These are phyloP conservation scores for Diadumene lineata DNA, from an alignment of 92 coral and sea anemone genomes.

Conservation along the genomic window DNA sequence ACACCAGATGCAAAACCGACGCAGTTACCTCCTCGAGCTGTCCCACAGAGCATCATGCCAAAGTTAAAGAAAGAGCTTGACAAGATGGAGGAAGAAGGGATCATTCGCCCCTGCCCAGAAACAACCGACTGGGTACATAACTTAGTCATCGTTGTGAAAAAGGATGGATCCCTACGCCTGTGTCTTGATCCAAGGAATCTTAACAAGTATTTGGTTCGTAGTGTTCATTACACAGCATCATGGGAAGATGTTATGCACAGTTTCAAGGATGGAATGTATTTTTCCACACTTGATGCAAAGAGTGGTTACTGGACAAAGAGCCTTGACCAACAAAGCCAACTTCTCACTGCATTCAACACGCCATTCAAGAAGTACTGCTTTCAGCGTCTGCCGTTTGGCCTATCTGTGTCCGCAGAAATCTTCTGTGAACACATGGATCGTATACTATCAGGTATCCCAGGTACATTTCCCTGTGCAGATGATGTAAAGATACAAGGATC, in stretches of 20 bases:
- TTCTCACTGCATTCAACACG: conserved; percentile 54
- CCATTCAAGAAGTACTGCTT: conserved; percentile 65
- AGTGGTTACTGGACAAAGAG: conserved; percentile 57
- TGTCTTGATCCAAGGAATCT: conserved; percentile 63
- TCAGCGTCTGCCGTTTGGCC: conserved; percentile 52
- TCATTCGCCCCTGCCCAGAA: conserved; percentile 71
- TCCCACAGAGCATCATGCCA: conserved; percentile 58
- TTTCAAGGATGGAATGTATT: conserved; percentile 49
- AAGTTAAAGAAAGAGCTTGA: conserved; percentile 66
- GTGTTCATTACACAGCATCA: conserved; percentile 29
- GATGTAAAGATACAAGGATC: conserved; percentile 50
- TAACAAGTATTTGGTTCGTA: conserved; percentile 47
- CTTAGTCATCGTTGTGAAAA: conserved; percentile 61
- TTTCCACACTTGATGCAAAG: conserved; percentile 59
- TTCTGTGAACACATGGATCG: conserved; percentile 57
- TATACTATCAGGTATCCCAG: conserved; percentile 34
- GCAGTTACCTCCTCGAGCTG: conserved; percentile 68
- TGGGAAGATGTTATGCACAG: conserved; percentile 56
- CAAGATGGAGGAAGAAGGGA: conserved; percentile 70
- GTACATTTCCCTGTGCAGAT: conserved; percentile 58
- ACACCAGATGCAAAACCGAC: conserved; percentile 61
- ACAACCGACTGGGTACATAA: conserved; percentile 74
- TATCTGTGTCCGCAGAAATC: conserved; percentile 46
- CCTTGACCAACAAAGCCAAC: conserved; percentile 54
- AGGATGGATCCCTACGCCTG: too few species aligned